Conservation (phyloP, 2,113 vertebrate species). For the Halichoerus grypus region DNA sequence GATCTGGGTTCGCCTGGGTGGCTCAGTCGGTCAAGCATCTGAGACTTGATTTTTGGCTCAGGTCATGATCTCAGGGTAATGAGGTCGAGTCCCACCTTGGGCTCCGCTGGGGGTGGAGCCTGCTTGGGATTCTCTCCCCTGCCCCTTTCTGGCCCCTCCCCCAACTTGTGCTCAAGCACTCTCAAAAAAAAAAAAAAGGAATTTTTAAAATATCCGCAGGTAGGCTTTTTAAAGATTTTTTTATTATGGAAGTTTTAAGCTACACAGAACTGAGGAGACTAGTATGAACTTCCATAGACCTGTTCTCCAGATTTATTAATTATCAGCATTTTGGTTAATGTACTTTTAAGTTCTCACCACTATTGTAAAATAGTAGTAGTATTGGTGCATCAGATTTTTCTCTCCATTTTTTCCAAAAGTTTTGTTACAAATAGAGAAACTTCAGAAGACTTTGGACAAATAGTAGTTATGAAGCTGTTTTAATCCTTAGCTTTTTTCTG, state of each 20-base stretch:
- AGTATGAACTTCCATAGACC: not conserved
- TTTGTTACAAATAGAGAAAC: constrained; percentile 31
- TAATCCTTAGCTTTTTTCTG: constrained; percentile 40
- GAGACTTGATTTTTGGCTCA: not conserved
- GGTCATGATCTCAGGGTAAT: not conserved
- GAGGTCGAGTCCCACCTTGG: not conserved
- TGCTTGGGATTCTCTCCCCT: not conserved
- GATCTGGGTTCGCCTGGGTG: not conserved
- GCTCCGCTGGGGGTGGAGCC: not conserved
- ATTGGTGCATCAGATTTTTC: not conserved
- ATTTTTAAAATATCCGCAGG: not conserved
- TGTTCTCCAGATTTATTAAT: not conserved
- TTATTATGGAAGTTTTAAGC: not conserved
- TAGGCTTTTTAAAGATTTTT: not conserved
- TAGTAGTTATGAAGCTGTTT: constrained; percentile 16
- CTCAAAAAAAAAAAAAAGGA: not conserved
- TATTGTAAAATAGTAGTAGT: not conserved
- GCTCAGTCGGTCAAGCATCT: not conserved
- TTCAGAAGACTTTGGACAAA: constrained; percentile 35
- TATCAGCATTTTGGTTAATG: not conserved
- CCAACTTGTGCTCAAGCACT: not conserved
- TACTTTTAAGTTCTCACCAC: not conserved
- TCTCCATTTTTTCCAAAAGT: not conserved
- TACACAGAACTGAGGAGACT: not conserved
- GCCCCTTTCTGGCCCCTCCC: not conserved